These are phyloP conservation scores for Lucilia sericata DNA, from an alignment of 1,140 invertebrate genomes.

Conservation along the genomic window DNA sequence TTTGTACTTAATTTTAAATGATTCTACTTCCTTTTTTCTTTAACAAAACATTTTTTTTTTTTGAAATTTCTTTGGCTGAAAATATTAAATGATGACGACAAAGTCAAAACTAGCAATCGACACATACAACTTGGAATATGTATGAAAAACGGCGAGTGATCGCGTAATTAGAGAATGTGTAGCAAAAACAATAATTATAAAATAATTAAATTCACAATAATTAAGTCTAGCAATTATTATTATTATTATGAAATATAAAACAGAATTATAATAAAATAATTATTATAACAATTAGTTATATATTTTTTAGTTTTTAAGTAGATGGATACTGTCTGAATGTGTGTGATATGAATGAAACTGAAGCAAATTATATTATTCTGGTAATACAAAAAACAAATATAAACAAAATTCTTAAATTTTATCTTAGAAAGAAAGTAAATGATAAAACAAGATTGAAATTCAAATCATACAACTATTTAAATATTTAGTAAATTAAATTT, in stretches of 20 bases:
- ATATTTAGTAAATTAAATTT: background rate
- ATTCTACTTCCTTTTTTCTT: background rate
- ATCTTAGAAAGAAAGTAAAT: background rate
- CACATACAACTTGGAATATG: too few relatives aligned
- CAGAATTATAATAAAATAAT: background rate
- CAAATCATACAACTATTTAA: slow-evolving; percentile 14
- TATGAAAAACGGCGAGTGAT: background rate
- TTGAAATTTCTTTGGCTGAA: too few relatives aligned
- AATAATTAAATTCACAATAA: slow-evolving; percentile 1
- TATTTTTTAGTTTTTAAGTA: background rate
- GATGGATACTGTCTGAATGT: slow-evolving; percentile 19
- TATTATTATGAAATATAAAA: background rate
- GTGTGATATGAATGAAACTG: slow-evolving; percentile 32
- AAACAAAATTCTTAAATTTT: background rate
- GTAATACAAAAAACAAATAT: background rate
- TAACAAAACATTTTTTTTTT: too few relatives aligned
- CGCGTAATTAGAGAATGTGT: background rate
- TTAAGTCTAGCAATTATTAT: background rate
- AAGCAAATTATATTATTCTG: background rate
- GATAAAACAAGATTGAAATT: slow-evolving; percentile 5
- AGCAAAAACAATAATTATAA: slow-evolving; percentile 18
- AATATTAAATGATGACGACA: too few relatives aligned
- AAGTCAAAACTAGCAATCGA: too few relatives aligned
- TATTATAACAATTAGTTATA: background rate
- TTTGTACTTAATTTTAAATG: background rate